These are phyloP conservation scores for Zoanthus gigantus DNA, from an alignment of 92 coral and sea anemone species.

Conservation along the genomic window DNA sequence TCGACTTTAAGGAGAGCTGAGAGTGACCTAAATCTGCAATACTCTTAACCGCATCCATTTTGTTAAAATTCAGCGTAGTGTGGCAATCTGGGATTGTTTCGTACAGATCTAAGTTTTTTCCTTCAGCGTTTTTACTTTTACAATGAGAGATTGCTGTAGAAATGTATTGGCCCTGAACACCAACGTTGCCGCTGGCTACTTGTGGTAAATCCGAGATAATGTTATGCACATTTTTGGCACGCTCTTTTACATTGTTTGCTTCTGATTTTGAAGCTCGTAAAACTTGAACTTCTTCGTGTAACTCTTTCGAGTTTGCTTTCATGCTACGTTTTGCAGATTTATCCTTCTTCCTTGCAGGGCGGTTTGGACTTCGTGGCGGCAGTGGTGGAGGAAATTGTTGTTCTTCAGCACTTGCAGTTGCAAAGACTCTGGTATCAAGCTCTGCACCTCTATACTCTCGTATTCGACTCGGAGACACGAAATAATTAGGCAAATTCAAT, in stretches of 20 bases:
- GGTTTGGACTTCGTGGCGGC: constrained; percentile 21
- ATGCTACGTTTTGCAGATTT: neutral
- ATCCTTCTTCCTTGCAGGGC: neutral
- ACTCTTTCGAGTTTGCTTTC: neutral
- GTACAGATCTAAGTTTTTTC: neutral
- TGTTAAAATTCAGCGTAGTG: too few relatives aligned
- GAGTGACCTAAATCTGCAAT: too few relatives aligned
- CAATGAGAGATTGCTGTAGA: neutral
- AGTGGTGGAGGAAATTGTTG: neutral
- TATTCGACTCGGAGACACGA: neutral
- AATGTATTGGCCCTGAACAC: neutral
- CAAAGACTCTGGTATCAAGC: neutral
- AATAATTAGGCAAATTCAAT: neutral
- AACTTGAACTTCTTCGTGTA: neutral
- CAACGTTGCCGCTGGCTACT: neutral
- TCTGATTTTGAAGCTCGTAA: neutral
- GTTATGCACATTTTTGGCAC: neutral
- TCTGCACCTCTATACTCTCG: constrained; percentile 27
- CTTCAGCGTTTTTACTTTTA: neutral
- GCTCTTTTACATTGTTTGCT: too few relatives aligned
- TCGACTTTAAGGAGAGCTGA: too few relatives aligned
- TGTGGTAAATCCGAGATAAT: neutral
- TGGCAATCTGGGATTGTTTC: neutral
- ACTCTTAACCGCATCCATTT: too few relatives aligned
- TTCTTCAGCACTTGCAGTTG: too few relatives aligned